Percentiles rank a stretch among this genome's conserved stretches.
These are phyloP conservation scores for Monodelphis domestica DNA, from an alignment of 2,797 vertebrate species.

Conservation along the genomic window DNA sequence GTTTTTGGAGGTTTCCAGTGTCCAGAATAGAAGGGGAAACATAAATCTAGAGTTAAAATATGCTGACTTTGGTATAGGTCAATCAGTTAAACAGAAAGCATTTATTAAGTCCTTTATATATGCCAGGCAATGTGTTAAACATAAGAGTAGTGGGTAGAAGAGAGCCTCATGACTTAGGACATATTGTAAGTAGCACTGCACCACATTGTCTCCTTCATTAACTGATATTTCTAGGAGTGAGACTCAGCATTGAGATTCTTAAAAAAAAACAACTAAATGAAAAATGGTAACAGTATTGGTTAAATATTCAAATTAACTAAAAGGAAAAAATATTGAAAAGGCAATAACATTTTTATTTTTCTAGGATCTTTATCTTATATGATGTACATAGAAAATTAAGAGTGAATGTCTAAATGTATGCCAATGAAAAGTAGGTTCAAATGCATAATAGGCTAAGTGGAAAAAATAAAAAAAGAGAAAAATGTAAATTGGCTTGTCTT, in stretches of 20 bases:
- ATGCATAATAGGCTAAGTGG: too few relatives aligned
- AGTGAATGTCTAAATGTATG: background rate
- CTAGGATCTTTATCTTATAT: background rate
- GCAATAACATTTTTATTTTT: background rate
- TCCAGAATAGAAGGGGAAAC: background rate
- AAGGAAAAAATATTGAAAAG: background rate
- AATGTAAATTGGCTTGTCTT: background rate
- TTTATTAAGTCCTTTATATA: background rate
- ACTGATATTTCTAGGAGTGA: background rate
- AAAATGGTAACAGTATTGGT: background rate
- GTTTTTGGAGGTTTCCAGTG: background rate
- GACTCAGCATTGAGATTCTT: background rate
- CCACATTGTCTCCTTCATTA: background rate
- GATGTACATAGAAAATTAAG: background rate
- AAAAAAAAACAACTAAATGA: background rate
- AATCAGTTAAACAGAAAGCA: background rate
- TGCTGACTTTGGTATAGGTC: background rate
- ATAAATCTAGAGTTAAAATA: background rate
- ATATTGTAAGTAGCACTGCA: background rate
- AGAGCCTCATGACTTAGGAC: background rate
- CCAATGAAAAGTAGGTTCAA: background rate
- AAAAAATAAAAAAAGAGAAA: background rate
- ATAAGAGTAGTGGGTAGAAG: background rate
- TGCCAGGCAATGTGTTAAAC: background rate
- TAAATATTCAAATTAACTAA: background rate